Evolutionary conservation across 2,113 vertebrate genomes (phyloP).

Genomic region (Halcyon senegalensis): DNA sequence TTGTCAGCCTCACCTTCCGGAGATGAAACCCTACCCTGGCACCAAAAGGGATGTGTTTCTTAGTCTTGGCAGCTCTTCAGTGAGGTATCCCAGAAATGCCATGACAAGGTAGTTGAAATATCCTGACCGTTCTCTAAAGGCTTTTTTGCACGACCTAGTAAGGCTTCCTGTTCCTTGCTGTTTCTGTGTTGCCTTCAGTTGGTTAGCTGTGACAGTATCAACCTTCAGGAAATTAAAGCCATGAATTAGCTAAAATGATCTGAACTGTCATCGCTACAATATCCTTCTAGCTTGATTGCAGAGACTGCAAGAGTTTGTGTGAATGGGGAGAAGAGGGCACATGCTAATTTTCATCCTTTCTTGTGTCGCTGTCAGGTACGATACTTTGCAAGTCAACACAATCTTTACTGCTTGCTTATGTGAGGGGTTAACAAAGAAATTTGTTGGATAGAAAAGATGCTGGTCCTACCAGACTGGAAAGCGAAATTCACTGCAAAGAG

Average conservation of each 20-base stretch:
- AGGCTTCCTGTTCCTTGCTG: background rate
- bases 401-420: background rate
- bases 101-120: background rate
- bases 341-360: background rate
- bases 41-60: constrained; percentile 4
- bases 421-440: background rate
- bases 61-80: background rate
- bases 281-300: background rate
- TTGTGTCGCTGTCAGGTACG: background rate
- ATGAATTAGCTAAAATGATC: constrained; percentile 18
- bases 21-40: constrained; percentile 32
- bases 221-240: background rate
- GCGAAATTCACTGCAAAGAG: background rate
- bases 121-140: background rate
- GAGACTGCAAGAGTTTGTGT: background rate
- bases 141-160: background rate
- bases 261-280: background rate
- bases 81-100: constrained; percentile 8
- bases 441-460: background rate
- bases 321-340: background rate
- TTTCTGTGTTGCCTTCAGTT: background rate
- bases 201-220: background rate
- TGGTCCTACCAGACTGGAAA: background rate
- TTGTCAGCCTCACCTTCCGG: constrained; percentile 64
- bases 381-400: background rate